A percentile compares a stretch with the other conserved stretches of the same genome.
Evolutionary conservation across 2,888 invertebrate genomes (phyloP).

Genomic region (Nebria salina): DNA sequence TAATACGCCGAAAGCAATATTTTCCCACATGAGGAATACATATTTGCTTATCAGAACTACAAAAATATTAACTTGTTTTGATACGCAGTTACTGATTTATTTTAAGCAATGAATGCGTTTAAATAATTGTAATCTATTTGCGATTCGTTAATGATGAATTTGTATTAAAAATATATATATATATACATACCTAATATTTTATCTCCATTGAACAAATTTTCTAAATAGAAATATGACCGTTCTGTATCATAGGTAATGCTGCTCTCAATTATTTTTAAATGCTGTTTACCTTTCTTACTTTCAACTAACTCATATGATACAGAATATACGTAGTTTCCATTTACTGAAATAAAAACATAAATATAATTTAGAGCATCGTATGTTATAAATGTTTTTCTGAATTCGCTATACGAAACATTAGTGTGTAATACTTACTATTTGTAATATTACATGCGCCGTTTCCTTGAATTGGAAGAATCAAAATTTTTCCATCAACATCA

Average conservation of each 20-base stretch:
- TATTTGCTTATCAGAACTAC: too few species aligned
- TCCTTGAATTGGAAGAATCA: slow-evolving; percentile 55
- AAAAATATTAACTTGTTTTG: too few species aligned
- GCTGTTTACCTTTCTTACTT: slow-evolving; percentile 51
- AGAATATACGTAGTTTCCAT: slow-evolving; percentile 51
- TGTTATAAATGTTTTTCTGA: background rate
- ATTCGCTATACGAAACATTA: too few species aligned
- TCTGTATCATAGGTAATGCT: slow-evolving; percentile 21
- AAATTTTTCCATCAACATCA: slow-evolving; percentile 55
- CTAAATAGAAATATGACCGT: slow-evolving; percentile 51
- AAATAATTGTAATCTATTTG: background rate
- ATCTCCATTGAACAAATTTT: slow-evolving; percentile 52
- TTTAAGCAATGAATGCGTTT: too few species aligned
- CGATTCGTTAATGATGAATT: too few species aligned
- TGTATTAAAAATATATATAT: too few species aligned
- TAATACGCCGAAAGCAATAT: too few species aligned
- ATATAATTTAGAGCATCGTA: background rate
- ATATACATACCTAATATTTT: slow-evolving; percentile 50
- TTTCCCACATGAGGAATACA: too few species aligned
- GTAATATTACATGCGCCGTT: slow-evolving; percentile 55
- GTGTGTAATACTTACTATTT: slow-evolving; percentile 51
- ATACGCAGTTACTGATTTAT: too few species aligned
- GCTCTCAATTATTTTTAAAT: slow-evolving; percentile 48
- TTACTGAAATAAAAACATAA: slow-evolving; percentile 35
- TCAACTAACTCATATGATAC: slow-evolving; percentile 53